Evolutionary conservation across 2,797 vertebrate species (phyloP).

Genomic region (Periparus ater): DNA sequence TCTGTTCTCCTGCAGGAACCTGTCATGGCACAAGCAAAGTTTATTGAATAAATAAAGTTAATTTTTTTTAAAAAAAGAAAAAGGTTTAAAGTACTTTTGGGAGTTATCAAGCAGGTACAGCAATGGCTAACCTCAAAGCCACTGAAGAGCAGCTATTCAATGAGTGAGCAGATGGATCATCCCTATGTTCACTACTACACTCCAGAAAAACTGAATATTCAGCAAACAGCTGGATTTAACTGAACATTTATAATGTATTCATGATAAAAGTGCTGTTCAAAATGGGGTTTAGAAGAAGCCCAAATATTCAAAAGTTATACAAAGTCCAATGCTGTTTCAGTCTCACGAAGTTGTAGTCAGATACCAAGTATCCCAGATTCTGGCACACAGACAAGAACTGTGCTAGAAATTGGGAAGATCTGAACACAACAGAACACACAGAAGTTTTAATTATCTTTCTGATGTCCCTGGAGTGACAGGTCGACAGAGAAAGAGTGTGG

Average conservation of each 20-base stretch:
- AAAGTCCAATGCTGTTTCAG: background rate
- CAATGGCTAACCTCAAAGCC: background rate
- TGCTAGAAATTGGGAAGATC: background rate
- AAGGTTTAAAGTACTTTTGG: background rate
- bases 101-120: background rate
- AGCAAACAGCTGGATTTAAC: background rate
- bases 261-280: background rate
- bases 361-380: background rate
- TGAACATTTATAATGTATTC: background rate
- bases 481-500: background rate
- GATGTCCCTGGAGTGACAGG: background rate
- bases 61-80: too few species aligned
- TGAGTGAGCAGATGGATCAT: background rate
- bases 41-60: background rate
- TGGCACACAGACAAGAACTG: background rate
- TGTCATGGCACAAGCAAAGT: conserved; percentile 42
- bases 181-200: background rate
- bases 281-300: background rate
- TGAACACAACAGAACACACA: background rate
- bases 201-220: background rate
- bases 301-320: background rate
- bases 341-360: background rate
- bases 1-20: conserved; percentile 92
- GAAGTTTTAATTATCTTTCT: background rate
- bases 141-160: background rate